A percentile compares a stretch with the other conserved stretches of the same genome.
These are phyloP conservation scores for Cosmia pyralina DNA, from an alignment of 2,888 invertebrate genomes.

Conservation along the genomic window DNA sequence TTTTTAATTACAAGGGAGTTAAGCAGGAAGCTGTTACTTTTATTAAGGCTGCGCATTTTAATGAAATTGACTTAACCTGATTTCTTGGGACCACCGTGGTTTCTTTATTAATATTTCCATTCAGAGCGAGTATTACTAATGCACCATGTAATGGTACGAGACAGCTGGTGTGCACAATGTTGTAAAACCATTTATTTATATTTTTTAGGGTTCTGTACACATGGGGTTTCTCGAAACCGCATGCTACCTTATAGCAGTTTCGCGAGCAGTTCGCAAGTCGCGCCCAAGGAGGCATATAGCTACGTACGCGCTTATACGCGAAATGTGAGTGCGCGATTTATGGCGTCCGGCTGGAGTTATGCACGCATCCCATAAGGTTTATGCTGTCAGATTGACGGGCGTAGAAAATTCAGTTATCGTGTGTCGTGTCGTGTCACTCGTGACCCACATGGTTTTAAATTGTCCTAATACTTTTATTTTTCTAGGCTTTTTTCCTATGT, in stretches of 20 bases:
- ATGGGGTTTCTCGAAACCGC: neutral
- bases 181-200: slow-evolving; percentile 37
- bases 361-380: slow-evolving; percentile 15
- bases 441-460: neutral
- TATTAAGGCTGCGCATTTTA: slow-evolving; percentile 18
- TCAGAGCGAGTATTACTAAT: slow-evolving; percentile 44
- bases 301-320: neutral
- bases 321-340: neutral
- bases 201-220: neutral
- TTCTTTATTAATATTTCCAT: slow-evolving; percentile 54
- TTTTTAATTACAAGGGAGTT: slow-evolving; percentile 33
- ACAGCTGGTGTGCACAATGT: slow-evolving; percentile 44
- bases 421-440: slow-evolving; percentile 1
- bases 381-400: slow-evolving; percentile 35
- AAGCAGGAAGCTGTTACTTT: slow-evolving; percentile 35
- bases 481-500: neutral
- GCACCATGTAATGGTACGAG: slow-evolving; percentile 43
- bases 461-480: neutral
- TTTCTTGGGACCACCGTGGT: slow-evolving; percentile 38
- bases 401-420: slow-evolving; percentile 48
- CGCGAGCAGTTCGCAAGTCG: neutral
- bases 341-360: neutral
- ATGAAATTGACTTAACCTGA: slow-evolving; percentile 23
- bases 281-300: neutral
- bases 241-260: neutral